Evolutionary conservation across 2,113 vertebrate genomes (phyloP).

Genomic region (Sander vitreus): DNA sequence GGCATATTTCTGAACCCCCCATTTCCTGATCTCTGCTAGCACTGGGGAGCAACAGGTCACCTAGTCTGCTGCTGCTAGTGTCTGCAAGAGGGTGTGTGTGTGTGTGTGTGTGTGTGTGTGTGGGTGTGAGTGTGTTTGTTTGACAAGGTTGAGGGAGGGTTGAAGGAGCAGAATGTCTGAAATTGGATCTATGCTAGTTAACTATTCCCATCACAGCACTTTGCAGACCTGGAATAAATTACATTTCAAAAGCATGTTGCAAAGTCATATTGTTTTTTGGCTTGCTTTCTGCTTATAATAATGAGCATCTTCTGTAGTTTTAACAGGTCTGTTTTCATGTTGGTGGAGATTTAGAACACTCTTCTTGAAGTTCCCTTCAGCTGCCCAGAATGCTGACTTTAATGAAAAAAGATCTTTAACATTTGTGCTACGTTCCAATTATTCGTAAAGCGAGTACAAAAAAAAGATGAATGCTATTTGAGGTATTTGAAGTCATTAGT

Average conservation of each 20-base stretch:
- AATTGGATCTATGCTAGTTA: conserved; percentile 43
- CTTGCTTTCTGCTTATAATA: conserved; percentile 20
- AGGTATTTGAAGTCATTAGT: conserved; percentile 79
- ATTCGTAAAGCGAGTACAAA: conserved; percentile 55
- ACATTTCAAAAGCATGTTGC: conserved; percentile 26
- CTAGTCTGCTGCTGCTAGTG: conserved; percentile 28
- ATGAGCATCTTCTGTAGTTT: conserved; percentile 39
- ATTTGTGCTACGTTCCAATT: conserved; percentile 59
- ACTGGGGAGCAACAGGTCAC: conserved; percentile 35
- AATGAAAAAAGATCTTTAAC: conserved; percentile 18
- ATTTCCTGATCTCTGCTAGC: conserved; percentile 24
- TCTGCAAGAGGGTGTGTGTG: conserved; percentile 8
- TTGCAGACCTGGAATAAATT: conserved; percentile 50
- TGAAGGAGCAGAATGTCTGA: conserved; percentile 46
- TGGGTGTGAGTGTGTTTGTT: conserved; percentile 32
- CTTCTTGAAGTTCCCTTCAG: conserved; percentile 34
- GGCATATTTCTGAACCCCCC: conserved; percentile 25
- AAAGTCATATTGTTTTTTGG: conserved; percentile 40
- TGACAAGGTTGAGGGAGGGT: conserved; percentile 21
- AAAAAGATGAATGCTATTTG: conserved; percentile 70
- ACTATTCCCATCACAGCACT: conserved; percentile 54
- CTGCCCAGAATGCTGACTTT: conserved; percentile 22
- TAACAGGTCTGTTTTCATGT: conserved; percentile 55
- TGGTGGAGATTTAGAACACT: conserved; percentile 26
- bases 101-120: conserved; percentile 6